These are phyloP conservation scores for Acanthopagrus latus DNA, from an alignment of 2,797 vertebrate species.

Conservation along the genomic window DNA sequence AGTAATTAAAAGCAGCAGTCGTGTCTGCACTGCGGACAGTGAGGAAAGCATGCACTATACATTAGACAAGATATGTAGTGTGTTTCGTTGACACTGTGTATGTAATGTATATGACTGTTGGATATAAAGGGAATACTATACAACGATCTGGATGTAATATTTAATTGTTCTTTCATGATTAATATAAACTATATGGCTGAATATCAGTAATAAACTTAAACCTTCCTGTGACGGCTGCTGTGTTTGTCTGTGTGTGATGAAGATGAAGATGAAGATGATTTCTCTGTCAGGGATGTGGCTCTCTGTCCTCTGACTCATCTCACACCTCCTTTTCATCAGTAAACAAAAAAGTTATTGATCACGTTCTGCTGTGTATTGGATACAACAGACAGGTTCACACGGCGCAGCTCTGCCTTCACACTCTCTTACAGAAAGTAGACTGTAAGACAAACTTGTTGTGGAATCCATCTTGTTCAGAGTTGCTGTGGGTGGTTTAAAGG, in stretches of 20 bases:
- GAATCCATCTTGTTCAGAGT: neutral
- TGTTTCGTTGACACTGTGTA: slow-evolving; percentile 43
- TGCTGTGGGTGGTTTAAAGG: too few species aligned
- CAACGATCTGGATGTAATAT: slow-evolving; percentile 79
- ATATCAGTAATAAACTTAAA: slow-evolving; percentile 67
- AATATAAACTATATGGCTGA: slow-evolving; percentile 74
- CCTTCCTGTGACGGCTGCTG: slow-evolving; percentile 13
- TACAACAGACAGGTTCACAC: neutral
- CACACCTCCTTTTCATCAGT: slow-evolving; percentile 6
- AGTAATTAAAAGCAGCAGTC: slow-evolving; percentile 46
- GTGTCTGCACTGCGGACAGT: slow-evolving; percentile 38
- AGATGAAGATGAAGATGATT: too few species aligned
- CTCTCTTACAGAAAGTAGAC: neutral
- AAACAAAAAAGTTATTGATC: slow-evolving; percentile 46
- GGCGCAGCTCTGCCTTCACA: neutral
- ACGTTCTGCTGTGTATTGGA: slow-evolving; percentile 12
- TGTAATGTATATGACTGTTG: slow-evolving; percentile 60
- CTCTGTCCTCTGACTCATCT: neutral
- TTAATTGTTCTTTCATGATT: slow-evolving; percentile 74
- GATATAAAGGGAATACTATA: slow-evolving; percentile 80
- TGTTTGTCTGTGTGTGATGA: neutral
- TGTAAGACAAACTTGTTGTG: neutral
- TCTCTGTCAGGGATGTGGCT: neutral
- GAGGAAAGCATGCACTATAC: slow-evolving; percentile 38
- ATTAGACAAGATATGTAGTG: slow-evolving; percentile 16